Evolutionary conservation across 2,113 vertebrate genomes (phyloP).

Genomic region (Dicerorhinus sumatrensis): DNA sequence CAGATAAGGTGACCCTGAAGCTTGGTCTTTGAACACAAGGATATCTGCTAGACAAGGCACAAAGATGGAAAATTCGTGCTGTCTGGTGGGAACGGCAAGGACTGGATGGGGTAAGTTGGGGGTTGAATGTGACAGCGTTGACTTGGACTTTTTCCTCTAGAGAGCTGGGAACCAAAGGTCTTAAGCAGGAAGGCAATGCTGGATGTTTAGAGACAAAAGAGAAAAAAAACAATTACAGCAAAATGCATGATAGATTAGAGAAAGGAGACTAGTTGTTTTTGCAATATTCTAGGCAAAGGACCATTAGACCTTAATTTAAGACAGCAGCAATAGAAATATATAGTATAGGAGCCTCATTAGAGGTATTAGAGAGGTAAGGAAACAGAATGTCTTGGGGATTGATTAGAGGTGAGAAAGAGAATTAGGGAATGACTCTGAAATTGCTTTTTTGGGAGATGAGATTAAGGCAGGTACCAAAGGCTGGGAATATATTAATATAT

Average conservation of each 20-base stretch:
- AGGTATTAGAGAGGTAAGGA: neutral
- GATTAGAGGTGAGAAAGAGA: neutral
- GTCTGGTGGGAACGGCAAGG: neutral
- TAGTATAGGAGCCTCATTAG: neutral
- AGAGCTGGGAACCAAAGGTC: neutral
- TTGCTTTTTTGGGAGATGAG: neutral
- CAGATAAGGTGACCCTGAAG: neutral
- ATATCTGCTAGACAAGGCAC: neutral
- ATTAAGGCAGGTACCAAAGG: neutral
- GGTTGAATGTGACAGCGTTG: neutral
- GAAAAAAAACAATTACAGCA: neutral
- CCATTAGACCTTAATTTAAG: neutral
- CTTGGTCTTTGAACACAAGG: neutral
- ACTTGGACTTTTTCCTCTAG: neutral
- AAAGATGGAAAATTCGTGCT: neutral
- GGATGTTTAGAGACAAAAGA: neutral
- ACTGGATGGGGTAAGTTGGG: neutral
- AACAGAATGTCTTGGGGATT: neutral
- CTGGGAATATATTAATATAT: neutral
- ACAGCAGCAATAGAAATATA: neutral
- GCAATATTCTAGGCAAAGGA: neutral
- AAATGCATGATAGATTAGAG: neutral
- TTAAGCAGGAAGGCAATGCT: neutral
- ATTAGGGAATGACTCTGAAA: neutral
- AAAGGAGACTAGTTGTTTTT: neutral